Evolutionary conservation across 2,797 vertebrate species (phyloP).

Genomic region (Lepilemur ruficaudatus): DNA sequence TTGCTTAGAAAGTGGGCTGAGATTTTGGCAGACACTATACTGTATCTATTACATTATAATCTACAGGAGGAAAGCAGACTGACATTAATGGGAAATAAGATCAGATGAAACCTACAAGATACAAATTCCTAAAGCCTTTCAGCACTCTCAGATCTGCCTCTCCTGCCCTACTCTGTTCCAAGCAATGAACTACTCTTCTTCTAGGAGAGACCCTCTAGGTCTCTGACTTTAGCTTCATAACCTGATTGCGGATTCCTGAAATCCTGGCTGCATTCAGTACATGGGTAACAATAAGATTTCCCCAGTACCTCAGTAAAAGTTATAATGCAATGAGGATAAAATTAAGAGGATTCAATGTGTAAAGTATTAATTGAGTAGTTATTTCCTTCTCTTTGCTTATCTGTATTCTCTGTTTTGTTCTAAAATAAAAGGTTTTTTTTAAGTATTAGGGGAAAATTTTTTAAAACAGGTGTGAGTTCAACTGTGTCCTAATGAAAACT

Average conservation of each 20-base stretch:
- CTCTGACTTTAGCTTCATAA: conserved; percentile 1
- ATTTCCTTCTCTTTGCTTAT: neutral
- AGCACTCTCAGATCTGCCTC: neutral
- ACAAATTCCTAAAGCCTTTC: neutral
- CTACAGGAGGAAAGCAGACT: neutral
- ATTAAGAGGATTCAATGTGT: neutral
- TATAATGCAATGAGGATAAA: neutral
- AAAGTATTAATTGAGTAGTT: neutral
- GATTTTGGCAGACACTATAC: neutral
- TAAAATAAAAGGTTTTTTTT: neutral
- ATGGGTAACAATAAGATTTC: neutral
- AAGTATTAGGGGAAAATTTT: neutral
- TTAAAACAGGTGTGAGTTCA: neutral
- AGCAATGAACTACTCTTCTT: neutral
- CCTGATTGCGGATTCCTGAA: neutral
- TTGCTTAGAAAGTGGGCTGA: neutral
- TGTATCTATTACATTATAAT: neutral
- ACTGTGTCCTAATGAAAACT: conserved; percentile 24
- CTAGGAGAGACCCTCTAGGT: neutral
- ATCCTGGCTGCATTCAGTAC: neutral
- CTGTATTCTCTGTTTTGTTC: neutral
- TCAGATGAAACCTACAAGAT: neutral
- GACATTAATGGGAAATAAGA: neutral
- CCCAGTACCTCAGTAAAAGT: neutral
- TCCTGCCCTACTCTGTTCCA: neutral